Evolutionary conservation across 2,113 vertebrate genomes (phyloP), one percentile per base, ranked within the genome.

Genomic region (Mus spicilegus): DNA sequence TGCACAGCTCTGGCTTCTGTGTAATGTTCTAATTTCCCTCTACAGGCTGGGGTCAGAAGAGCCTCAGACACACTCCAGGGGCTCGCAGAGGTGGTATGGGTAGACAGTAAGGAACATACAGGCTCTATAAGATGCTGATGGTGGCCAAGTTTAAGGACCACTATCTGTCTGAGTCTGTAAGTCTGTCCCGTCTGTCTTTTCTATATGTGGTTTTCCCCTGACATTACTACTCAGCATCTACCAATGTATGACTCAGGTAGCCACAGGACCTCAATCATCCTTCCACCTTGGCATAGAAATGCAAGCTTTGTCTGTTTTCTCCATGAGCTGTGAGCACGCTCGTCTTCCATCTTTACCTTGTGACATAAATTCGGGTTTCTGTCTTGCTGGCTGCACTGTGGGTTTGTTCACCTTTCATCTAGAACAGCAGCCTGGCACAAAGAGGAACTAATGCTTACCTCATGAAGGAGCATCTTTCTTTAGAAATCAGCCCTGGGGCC

Each of bases 391-490:
- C 65, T 77, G 70, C 26, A 58, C 49, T 90, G 46, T 75, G 54
- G 84, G 84, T 51, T 65, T 91, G 51, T 65, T 94, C 39, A 70
- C 56, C 33, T 88, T 75, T 84, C 49, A 78, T 3, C n/a, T 86
- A 85, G 0, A 91, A 61, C 69, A 84, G 19, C 17, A 87, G 72
- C 12, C 73, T 92, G 58, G 76, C 8, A 88, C 61, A 93, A 78
- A 67, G 72, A 70, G 30, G 24, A 65, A 63, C 58, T 28, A 56
- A 77, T 56, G 70, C 63, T 61, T 87, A 30, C 58, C 49, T 94
- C 95, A 81, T 26, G 33, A 87, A 90, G 94, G 91, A 94, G 90
- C 51, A 63, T 63, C 49, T 91, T 54, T 42, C 39, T 65, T 78
- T 0, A 96, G 91, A 78, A 49, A 80, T 0, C 90, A 85, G 67